Evolutionary conservation across 2,113 vertebrate genomes (phyloP).

Genomic region (Corythoichthys intestinalis): DNA sequence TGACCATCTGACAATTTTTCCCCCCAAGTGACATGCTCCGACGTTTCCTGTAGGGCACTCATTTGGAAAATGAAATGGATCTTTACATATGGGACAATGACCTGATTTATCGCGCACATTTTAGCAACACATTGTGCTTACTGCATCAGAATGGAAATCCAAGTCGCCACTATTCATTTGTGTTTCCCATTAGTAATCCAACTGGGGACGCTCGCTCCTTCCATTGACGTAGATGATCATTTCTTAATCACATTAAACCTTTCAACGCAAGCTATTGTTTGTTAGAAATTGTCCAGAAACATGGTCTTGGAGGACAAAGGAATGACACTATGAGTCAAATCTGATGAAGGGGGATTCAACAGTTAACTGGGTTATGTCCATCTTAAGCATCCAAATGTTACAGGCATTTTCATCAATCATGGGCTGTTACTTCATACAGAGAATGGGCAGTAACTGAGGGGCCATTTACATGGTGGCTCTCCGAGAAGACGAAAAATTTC

Average conservation of each 20-base stretch:
- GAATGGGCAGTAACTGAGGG: conserved; percentile 23
- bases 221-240: conserved; percentile 42
- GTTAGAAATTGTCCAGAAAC: conserved; percentile 35
- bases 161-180: conserved; percentile 52
- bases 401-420: conserved; percentile 14
- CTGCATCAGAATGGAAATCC: conserved; percentile 57
- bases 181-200: conserved; percentile 63
- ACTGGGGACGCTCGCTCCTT: conserved; percentile 52
- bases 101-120: conserved; percentile 61
- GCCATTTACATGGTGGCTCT: too few relatives aligned
- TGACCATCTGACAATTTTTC: conserved; percentile 41
- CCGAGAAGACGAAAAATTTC: too few relatives aligned
- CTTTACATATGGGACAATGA: conserved; percentile 49
- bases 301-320: conserved; percentile 30
- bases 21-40: conserved; percentile 29
- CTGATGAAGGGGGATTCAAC: conserved; percentile 16
- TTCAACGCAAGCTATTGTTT: conserved; percentile 45
- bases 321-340: conserved; percentile 33
- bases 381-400: background rate
- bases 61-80: conserved; percentile 55
- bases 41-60: conserved; percentile 51
- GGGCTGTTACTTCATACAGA: conserved; percentile 11
- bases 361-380: background rate
- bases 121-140: conserved; percentile 40
- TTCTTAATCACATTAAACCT: conserved; percentile 55